Conservation (phyloP, 1,140 invertebrate species). For the Cyclina sinensis region DNA sequence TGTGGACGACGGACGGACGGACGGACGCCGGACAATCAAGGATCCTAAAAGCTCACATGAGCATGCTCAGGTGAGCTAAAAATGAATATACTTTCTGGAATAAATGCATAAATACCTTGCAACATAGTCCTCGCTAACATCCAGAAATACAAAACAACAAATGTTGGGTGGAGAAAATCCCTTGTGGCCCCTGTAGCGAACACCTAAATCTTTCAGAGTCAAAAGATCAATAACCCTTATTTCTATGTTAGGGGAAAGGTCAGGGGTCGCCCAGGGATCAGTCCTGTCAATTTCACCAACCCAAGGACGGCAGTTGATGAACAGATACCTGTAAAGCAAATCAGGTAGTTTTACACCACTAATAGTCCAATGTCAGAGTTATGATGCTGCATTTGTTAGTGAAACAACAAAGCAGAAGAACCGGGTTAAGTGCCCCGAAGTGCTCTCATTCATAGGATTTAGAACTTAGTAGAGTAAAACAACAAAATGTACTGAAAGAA, state of each 20-base stretch:
- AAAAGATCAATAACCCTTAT: constrained; percentile 69
- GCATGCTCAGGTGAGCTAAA: too few relatives aligned
- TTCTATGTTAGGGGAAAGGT: constrained; percentile 70
- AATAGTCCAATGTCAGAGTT: too few relatives aligned
- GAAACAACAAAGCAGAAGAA: too few relatives aligned
- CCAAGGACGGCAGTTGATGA: constrained; percentile 76
- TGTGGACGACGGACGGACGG: too few relatives aligned
- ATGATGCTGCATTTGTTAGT: too few relatives aligned
- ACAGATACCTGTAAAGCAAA: constrained; percentile 69
- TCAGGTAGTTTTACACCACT: neutral
- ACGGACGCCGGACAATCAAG: too few relatives aligned
- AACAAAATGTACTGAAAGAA: too few relatives aligned
- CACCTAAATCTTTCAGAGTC: constrained; percentile 59
- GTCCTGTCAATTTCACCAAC: constrained; percentile 67
- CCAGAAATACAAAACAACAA: constrained; percentile 74
- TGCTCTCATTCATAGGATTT: too few relatives aligned
- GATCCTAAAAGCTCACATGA: too few relatives aligned
- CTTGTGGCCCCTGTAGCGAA: constrained; percentile 68
- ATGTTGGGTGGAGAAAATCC: constrained; percentile 71
- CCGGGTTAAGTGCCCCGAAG: too few relatives aligned
- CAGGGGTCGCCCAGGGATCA: constrained; percentile 72
- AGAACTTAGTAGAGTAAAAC: too few relatives aligned
- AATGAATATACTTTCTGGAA: too few relatives aligned
- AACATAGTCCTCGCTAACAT: constrained; percentile 71
- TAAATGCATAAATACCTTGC: constrained; percentile 60